Conservation (phyloP, 2,797 vertebrate genomes). For the Thaleichthys pacificus region DNA sequence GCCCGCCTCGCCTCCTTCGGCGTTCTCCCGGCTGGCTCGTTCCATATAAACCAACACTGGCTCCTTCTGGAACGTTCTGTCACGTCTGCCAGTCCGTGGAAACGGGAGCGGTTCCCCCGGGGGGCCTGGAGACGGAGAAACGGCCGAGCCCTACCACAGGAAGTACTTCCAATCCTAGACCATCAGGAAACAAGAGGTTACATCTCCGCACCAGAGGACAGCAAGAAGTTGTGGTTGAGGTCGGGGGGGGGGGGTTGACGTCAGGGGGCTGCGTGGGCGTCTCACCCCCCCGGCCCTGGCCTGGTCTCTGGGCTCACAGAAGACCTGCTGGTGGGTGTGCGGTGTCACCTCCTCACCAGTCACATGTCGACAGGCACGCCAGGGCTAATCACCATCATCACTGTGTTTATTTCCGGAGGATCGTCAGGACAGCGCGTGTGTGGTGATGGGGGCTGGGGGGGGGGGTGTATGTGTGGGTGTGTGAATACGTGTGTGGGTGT, state of each 20-base stretch:
- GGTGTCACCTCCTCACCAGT: not conserved
- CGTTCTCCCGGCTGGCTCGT: constrained; percentile 27
- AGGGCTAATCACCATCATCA: constrained; percentile 47
- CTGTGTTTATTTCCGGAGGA: constrained; percentile 15
- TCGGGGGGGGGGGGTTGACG: too few species aligned
- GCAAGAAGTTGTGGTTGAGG: constrained; percentile 3
- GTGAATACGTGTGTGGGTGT: not conserved
- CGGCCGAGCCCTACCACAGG: too few species aligned
- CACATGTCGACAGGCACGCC: constrained; percentile 23
- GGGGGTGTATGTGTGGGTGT: not conserved
- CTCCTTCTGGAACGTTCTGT: constrained; percentile 42
- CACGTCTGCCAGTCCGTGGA: constrained; percentile 30
- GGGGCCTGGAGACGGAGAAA: constrained; percentile 32
- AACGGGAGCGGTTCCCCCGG: constrained; percentile 33
- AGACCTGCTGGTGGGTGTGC: constrained; percentile 7
- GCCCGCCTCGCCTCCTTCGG: constrained; percentile 22
- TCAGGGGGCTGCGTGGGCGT: too few species aligned
- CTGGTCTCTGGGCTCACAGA: constrained; percentile 34
- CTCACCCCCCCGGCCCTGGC: too few species aligned
- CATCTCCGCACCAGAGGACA: constrained; percentile 20
- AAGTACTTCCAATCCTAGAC: constrained; percentile 30
- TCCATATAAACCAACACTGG: constrained; percentile 27
- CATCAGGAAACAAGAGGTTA: constrained; percentile 23
- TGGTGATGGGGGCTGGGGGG: too few species aligned
- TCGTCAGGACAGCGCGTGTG: not conserved